Conservation (phyloP, 2,797 vertebrate genomes). For the Diplodus puntazzo region DNA sequence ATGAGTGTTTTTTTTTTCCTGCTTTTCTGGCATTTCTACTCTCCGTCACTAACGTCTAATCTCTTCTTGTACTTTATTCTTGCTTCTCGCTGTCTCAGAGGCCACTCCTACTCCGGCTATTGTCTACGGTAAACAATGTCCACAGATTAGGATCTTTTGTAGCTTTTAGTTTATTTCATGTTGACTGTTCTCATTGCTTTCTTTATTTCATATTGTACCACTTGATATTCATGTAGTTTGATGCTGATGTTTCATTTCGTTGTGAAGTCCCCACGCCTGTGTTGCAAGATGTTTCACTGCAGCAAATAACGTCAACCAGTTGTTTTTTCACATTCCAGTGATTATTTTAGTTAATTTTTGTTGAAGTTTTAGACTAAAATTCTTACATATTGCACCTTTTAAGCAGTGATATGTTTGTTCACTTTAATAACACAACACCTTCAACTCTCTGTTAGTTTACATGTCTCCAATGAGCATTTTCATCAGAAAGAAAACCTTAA, state of each 20-base stretch:
- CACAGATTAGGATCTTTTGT: constrained; percentile 18
- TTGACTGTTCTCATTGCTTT: neutral
- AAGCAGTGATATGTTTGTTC: neutral
- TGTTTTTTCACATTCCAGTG: neutral
- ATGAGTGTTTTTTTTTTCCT: constrained; percentile 27
- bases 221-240: neutral
- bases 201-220: neutral
- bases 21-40: constrained; percentile 40
- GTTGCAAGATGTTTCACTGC: neutral
- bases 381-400: no score
- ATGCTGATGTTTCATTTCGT: neutral
- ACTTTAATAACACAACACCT: neutral
- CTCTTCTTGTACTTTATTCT: constrained; percentile 87
- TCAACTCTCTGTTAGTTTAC: neutral
- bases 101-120: constrained; percentile 95
- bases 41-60: constrained; percentile 75
- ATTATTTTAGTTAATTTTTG: no score
- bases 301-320: neutral
- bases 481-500: neutral
- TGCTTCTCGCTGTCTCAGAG: constrained; percentile 91
- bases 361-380: no score
- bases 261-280: neutral
- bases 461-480: neutral
- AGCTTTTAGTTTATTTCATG: constrained; percentile 34
- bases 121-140: constrained; percentile 93